Conservation (phyloP, 2,797 vertebrate species). For the Sebastiscus albofasciatus region DNA sequence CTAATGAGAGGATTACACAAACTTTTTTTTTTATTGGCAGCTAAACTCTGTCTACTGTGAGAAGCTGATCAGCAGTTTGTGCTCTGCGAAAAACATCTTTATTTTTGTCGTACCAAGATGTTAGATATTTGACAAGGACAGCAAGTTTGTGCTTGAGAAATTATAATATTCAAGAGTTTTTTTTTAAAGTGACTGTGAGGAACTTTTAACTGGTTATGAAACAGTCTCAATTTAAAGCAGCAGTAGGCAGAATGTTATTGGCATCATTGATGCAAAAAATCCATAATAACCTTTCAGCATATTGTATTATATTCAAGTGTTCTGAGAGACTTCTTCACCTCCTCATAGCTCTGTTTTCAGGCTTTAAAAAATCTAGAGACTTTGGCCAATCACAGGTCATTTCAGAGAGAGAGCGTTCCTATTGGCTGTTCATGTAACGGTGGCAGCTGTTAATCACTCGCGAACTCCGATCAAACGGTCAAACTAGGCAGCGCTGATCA, state of each 20-base stretch:
- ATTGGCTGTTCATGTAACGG: too few relatives aligned
- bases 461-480: rapidly evolving
- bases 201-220: neutral
- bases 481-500: too few relatives aligned
- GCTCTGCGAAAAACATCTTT: neutral
- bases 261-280: too few relatives aligned
- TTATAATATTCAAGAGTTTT: constrained; percentile 19
- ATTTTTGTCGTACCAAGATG: neutral
- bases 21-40: constrained; percentile 7
- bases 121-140: constrained; percentile 35
- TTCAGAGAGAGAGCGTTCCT: too few relatives aligned
- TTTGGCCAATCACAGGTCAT: too few relatives aligned
- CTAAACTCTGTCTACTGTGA: constrained; percentile 1
- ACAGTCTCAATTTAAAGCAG: neutral
- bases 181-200: neutral
- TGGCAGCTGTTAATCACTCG: too few relatives aligned
- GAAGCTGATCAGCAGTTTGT: constrained; percentile 33
- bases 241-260: too few relatives aligned
- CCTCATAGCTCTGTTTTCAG: too few relatives aligned
- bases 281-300: too few relatives aligned
- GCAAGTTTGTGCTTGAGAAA: constrained; percentile 20
- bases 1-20: constrained; percentile 45
- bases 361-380: too few relatives aligned
- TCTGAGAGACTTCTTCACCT: too few relatives aligned
- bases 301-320: too few relatives aligned